phyloP scores from a whole-genome alignment of 2,888 invertebrate species.

The Aphodius sticticus region DNA sequence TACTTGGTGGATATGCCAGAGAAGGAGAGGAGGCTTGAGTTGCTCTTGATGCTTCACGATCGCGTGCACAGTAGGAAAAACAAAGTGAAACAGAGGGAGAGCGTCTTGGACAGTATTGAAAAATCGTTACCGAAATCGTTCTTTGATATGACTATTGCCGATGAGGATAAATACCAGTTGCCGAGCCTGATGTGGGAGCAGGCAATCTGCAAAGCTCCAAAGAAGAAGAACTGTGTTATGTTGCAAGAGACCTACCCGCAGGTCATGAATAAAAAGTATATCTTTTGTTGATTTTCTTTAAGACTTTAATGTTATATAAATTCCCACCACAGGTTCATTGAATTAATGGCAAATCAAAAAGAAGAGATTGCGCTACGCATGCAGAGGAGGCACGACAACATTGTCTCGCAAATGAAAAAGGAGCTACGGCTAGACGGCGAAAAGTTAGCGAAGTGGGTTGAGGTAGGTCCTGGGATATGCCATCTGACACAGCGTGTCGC shows the following conservation, averaged over 20 bases:
- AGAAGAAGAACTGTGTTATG: conserved; percentile 50
- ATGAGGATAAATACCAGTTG: conserved; percentile 52
- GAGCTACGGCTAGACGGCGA: conserved; percentile 56
- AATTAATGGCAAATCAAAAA: conserved; percentile 53
- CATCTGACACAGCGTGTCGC: conserved; percentile 10
- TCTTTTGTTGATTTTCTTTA: conserved; percentile 16
- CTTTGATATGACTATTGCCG: conserved; percentile 51
- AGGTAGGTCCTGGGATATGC: conserved; percentile 43
- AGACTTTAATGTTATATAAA: conserved; percentile 10
- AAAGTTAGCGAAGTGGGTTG: conserved; percentile 49
- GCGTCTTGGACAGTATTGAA: conserved; percentile 55
- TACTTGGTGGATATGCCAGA: conserved; percentile 50
- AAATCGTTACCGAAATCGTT: conserved; percentile 51
- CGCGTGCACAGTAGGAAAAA: conserved; percentile 49
- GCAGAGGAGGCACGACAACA: conserved; percentile 56
- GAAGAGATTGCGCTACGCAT: conserved; percentile 56
- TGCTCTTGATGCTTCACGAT: conserved; percentile 53
- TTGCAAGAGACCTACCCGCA: conserved; percentile 53
- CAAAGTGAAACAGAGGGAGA: conserved; percentile 53
- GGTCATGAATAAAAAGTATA: conserved; percentile 53
- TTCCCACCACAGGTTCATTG: conserved; percentile 50
- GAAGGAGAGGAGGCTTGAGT: conserved; percentile 49
- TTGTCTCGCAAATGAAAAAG: conserved; percentile 57
- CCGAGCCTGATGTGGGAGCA: conserved; percentile 59
- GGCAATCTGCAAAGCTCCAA: conserved; percentile 55